Evolutionary conservation across 2,113 vertebrate genomes (phyloP).

Genomic region (Penelope pileata): DNA sequence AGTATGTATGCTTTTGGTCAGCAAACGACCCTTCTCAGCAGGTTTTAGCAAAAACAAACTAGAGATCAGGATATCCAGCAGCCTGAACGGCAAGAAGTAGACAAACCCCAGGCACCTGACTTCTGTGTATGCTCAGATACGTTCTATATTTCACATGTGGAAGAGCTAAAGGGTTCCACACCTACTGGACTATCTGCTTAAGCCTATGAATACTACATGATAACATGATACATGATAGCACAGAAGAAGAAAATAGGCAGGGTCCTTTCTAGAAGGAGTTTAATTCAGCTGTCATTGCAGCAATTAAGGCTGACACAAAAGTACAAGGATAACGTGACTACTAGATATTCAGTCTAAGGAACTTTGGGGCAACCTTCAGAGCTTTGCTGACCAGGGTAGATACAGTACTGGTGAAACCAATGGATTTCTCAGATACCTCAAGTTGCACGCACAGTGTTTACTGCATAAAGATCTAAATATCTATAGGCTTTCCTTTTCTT

Average conservation of each 20-base stretch:
- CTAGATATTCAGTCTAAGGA: no score
- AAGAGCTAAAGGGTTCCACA: neutral
- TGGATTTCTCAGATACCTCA: neutral
- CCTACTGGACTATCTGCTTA: neutral
- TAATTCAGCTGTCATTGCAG: neutral
- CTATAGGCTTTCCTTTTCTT: neutral
- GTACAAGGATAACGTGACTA: neutral
- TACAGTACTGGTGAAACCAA: neutral
- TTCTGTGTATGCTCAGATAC: neutral
- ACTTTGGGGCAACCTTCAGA: neutral
- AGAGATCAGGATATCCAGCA: neutral
- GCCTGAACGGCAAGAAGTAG: neutral
- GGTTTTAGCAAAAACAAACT: neutral
- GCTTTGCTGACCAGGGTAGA: neutral
- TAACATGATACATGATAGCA: rapidly evolving
- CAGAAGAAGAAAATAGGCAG: neutral
- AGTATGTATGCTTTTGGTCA: rapidly evolving
- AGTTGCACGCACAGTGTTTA: neutral
- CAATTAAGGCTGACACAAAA: neutral
- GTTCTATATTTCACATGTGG: neutral
- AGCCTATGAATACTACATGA: neutral
- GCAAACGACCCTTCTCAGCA: neutral
- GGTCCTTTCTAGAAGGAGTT: neutral
- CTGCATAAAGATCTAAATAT: neutral
- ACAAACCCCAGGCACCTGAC: neutral